These are phyloP conservation scores for Cheirogaleus major DNA, from an alignment of 2,797 vertebrate genomes.

Conservation along the genomic window DNA sequence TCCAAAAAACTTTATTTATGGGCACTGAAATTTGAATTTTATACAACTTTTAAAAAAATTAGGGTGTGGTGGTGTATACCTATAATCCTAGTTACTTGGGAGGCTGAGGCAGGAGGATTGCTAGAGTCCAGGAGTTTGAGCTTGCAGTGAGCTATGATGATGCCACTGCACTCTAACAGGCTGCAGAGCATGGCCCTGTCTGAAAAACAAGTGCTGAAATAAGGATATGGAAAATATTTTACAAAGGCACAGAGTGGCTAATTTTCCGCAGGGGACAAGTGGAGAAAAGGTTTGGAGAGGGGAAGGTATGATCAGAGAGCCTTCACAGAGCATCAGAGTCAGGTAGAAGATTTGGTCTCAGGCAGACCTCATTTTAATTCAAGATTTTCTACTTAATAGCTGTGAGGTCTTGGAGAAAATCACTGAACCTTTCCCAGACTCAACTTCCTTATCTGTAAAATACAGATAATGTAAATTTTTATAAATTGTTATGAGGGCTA, in stretches of 20 bases:
- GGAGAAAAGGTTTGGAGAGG: background rate
- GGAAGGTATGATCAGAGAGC: background rate
- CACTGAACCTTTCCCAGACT: background rate
- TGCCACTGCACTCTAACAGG: no score
- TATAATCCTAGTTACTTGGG: no score
- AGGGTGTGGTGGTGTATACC: no score
- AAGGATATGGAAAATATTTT: background rate
- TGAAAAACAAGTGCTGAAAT: background rate
- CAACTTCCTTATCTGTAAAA: background rate
- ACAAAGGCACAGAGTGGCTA: background rate
- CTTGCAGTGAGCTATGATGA: no score
- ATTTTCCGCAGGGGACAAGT: background rate
- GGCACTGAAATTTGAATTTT: background rate
- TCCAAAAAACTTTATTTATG: background rate
- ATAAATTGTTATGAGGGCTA: background rate
- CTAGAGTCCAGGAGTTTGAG: no score
- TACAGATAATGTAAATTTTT: background rate
- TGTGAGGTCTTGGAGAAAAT: background rate
- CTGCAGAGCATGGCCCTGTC: no score
- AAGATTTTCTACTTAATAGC: background rate
- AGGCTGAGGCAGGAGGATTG: no score
- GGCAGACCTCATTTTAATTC: background rate
- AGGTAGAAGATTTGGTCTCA: background rate
- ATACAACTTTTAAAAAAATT: background rate
- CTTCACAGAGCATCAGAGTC: background rate